These are phyloP conservation scores for Onychomys arenicola DNA, from an alignment of 2,797 vertebrate genomes.

Conservation along the genomic window DNA sequence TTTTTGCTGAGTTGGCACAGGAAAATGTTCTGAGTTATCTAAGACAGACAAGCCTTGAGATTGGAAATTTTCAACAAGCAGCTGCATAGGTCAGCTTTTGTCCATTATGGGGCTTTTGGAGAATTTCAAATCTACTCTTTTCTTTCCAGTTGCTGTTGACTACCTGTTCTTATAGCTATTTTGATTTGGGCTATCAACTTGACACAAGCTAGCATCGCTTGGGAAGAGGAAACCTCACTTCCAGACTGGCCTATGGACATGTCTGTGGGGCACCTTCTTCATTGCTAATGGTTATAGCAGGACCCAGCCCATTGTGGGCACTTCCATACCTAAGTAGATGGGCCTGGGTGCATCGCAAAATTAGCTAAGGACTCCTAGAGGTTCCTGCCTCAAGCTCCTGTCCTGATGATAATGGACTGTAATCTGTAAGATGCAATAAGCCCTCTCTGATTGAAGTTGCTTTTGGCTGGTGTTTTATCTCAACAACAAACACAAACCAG, in stretches of 20 bases:
- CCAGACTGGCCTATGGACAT: background rate
- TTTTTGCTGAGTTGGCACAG: background rate
- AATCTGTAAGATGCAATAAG: background rate
- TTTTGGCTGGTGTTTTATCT: background rate
- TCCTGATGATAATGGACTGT: background rate
- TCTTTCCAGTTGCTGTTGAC: background rate
- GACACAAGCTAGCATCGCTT: background rate
- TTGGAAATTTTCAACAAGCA: constrained; percentile 1
- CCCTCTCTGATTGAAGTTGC: background rate
- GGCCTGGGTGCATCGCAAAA: background rate
- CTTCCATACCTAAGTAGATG: too few relatives aligned
- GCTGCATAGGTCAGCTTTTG: background rate
- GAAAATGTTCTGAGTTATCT: background rate
- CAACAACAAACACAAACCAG: background rate
- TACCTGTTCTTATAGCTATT: background rate
- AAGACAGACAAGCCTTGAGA: background rate
- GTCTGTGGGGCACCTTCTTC: background rate
- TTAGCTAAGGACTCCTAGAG: background rate
- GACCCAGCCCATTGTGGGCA: background rate
- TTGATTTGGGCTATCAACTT: too few relatives aligned
- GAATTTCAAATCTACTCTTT: background rate
- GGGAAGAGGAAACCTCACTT: background rate
- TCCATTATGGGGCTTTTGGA: background rate
- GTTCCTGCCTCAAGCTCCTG: background rate
- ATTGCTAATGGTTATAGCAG: background rate